These are phyloP conservation scores for Calidris pygmaea DNA, from an alignment of 2,113 vertebrate species.

Conservation along the genomic window DNA sequence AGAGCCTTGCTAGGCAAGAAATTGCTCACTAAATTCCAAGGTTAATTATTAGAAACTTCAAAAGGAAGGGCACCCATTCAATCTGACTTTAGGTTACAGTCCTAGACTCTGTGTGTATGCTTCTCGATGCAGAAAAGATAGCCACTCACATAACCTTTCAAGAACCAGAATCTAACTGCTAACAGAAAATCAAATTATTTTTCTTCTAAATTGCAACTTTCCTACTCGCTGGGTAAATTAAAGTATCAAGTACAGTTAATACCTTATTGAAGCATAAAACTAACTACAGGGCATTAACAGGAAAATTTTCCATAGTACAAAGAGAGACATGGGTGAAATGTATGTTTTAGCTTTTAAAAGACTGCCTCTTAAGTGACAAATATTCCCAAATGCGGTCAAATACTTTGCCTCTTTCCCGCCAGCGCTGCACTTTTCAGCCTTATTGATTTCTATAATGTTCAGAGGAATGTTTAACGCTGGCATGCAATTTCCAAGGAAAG, in stretches of 20 bases:
- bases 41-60: conserved; percentile 1
- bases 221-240: background rate
- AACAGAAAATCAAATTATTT: background rate
- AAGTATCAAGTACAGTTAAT: background rate
- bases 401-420: background rate
- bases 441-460: background rate
- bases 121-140: background rate
- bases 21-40: background rate
- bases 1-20: background rate
- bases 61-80: background rate
- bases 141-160: background rate
- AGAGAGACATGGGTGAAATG: background rate
- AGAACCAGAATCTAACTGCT: background rate
- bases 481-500: conserved; percentile 1
- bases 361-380: background rate
- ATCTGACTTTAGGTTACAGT: background rate
- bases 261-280: background rate
- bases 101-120: background rate
- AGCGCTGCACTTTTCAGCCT: background rate
- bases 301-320: background rate
- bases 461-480: background rate
- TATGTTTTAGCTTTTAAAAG: background rate
- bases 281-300: background rate
- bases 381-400: background rate
- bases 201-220: background rate